These are phyloP conservation scores for Mesopsocus fuscifrons DNA, from an alignment of 2,888 invertebrate genomes.

Conservation along the genomic window DNA sequence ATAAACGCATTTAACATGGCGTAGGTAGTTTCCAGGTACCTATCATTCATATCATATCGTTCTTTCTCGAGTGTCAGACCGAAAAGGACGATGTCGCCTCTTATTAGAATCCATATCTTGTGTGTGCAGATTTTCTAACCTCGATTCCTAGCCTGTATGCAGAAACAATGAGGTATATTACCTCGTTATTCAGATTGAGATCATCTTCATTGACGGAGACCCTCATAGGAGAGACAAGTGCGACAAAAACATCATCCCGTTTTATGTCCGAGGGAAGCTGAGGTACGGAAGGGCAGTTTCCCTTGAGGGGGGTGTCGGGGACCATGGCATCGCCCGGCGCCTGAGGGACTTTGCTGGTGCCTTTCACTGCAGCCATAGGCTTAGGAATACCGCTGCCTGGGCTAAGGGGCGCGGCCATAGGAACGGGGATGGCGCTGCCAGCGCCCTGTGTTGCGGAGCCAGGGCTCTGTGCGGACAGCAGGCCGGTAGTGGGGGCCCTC, in stretches of 20 bases:
- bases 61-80: too few species aligned
- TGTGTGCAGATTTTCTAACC: too few species aligned
- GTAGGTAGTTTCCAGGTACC: too few species aligned
- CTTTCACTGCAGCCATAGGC: constrained; percentile 82
- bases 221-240: constrained; percentile 17
- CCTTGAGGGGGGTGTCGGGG: constrained; percentile 33
- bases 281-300: constrained; percentile 21
- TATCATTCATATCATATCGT: too few species aligned
- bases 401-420: constrained; percentile 24
- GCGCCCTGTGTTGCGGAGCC: too few species aligned
- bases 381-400: constrained; percentile 61
- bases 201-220: constrained; percentile 9
- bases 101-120: too few species aligned
- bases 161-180: too few species aligned
- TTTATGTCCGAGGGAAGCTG: constrained; percentile 21
- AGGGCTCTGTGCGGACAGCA: constrained; percentile 26
- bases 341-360: constrained; percentile 49
- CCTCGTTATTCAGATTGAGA: not conserved
- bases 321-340: constrained; percentile 27
- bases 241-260: constrained; percentile 13
- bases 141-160: too few species aligned
- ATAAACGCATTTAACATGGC: too few species aligned
- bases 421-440: constrained; percentile 33
- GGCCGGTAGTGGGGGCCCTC: not conserved
- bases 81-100: too few species aligned